A percentile compares a stretch with the other conserved stretches of the same genome.
phyloP scores from a whole-genome alignment of 2,113 vertebrate genomes.

The Gasterosteus aculeatus region DNA sequence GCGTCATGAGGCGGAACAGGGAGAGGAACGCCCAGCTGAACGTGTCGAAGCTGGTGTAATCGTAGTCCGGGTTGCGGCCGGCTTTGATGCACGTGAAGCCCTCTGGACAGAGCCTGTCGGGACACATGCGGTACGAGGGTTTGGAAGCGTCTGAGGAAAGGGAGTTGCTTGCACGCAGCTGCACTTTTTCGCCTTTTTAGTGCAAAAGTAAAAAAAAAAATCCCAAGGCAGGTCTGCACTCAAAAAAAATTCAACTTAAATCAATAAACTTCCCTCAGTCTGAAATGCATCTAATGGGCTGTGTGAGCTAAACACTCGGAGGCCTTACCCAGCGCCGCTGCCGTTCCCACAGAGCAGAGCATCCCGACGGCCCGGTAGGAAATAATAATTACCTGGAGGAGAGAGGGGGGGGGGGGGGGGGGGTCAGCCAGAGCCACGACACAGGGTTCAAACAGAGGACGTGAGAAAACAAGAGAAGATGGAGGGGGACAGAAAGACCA shows the following conservation, averaged over 20 bases:
- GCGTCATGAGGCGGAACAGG: slow-evolving; percentile 97
- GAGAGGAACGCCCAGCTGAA: slow-evolving; percentile 99
- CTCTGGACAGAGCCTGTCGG: slow-evolving; percentile 92
- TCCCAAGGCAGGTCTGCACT: not conserved
- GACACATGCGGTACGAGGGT: slow-evolving; percentile 15
- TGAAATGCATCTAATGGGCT: slow-evolving; percentile 52
- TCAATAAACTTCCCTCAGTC: not conserved
- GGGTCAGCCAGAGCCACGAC: not conserved
- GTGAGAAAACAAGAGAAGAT: not conserved
- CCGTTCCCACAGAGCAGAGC: slow-evolving; percentile 95
- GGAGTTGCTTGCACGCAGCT: not conserved
- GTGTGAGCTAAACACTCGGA: slow-evolving; percentile 60
- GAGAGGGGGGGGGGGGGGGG: slow-evolving; percentile 13
- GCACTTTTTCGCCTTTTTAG: not conserved
- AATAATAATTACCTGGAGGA: slow-evolving; percentile 89
- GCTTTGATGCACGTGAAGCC: slow-evolving; percentile 92
- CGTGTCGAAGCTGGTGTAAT: slow-evolving; percentile 97
- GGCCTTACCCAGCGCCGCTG: slow-evolving; percentile 93
- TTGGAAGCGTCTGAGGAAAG: not conserved
- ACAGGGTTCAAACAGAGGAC: not conserved
- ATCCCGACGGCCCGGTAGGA: slow-evolving; percentile 89
- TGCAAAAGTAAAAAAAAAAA: not conserved
- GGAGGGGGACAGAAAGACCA: not conserved
- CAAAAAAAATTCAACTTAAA: not conserved
- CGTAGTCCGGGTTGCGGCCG: slow-evolving; percentile 94